Percentiles rank a stretch among this genome's conserved stretches.
Evolutionary conservation across 2,113 vertebrate species (phyloP).

Genomic region (Bos taurus): ARS-UCD2.0 NC_037333.1:114160001-114160500

Average conservation of each 20-base stretch:
- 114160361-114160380: neutral
- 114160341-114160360: no score
- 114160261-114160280: no score
- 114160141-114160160: constrained; percentile 8
- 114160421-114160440: neutral
- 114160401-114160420: neutral
- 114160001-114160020: constrained; percentile 40
- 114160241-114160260: no score
- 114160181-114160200: neutral
- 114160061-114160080: neutral
- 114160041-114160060: constrained; percentile 51
- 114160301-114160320: no score
- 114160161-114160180: constrained; percentile 1
- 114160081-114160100: constrained; percentile 5
- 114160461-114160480: rapidly evolving
- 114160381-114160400: neutral
- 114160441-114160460: rapidly evolving
- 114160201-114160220: constrained; percentile 3
- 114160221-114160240: neutral
- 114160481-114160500: neutral
- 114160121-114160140: constrained; percentile 5
- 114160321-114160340: no score
- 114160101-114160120: constrained; percentile 30
- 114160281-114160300: no score
- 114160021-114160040: constrained; percentile 38